A percentile compares a stretch with the other conserved stretches of the same genome.
phyloP scores from a whole-genome alignment of 2,113 vertebrate species.

The Carassius auratus region DNA sequence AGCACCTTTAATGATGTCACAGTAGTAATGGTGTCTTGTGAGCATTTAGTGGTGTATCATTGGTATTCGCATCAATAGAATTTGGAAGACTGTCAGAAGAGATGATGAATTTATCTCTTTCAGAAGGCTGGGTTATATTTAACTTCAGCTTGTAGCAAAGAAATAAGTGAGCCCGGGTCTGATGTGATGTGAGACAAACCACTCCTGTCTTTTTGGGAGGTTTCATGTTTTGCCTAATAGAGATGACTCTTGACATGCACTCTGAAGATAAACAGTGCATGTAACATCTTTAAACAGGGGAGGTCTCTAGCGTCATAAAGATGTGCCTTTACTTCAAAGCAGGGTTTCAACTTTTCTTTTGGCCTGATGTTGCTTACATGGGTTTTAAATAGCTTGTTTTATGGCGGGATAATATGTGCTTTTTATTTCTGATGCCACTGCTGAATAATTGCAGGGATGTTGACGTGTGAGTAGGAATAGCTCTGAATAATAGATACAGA shows the following conservation, averaged over 20 bases:
- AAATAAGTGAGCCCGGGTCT: not conserved
- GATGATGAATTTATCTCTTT: too few relatives aligned
- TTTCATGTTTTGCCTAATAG: not conserved
- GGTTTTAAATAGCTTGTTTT: slow-evolving; percentile 36
- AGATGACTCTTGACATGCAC: not conserved
- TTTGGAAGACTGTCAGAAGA: not conserved
- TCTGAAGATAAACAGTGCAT: slow-evolving; percentile 1
- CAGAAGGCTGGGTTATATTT: not conserved
- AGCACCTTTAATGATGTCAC: too few relatives aligned
- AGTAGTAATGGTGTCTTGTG: not conserved
- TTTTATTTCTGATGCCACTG: slow-evolving; percentile 42
- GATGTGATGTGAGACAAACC: not conserved
- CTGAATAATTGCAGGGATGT: slow-evolving; percentile 48
- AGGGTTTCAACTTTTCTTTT: not conserved
- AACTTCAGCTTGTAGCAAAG: not conserved
- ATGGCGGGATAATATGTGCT: slow-evolving; percentile 63
- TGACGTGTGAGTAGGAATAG: slow-evolving; percentile 31
- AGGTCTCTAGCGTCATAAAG: not conserved
- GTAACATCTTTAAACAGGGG: not conserved
- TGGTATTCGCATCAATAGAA: not conserved
- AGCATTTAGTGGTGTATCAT: not conserved
- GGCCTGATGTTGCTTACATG: not conserved
- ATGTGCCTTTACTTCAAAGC: not conserved
- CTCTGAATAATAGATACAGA: slow-evolving; percentile 68
- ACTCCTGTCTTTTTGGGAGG: slow-evolving; percentile 12